A percentile compares a stretch with the other conserved stretches of the same genome.
These are phyloP conservation scores for Myiozetetes cayanensis DNA, from an alignment of 2,113 vertebrate genomes.

Conservation along the genomic window DNA sequence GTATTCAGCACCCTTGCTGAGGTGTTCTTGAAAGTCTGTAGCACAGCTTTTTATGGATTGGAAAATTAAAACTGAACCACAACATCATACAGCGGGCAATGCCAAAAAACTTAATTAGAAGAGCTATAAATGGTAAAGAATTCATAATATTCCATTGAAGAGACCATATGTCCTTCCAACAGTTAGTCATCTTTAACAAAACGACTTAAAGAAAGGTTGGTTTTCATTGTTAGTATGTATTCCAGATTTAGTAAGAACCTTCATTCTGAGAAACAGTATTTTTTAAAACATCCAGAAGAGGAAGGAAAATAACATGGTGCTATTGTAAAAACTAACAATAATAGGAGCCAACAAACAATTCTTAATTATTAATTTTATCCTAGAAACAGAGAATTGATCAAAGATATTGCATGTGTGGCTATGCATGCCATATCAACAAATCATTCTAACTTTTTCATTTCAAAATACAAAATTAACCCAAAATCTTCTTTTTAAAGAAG, in stretches of 20 bases:
- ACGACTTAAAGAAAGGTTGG: background rate
- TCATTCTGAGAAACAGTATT: background rate
- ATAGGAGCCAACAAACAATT: background rate
- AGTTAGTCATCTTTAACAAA: background rate
- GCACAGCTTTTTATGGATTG: background rate
- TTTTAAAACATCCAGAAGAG: background rate
- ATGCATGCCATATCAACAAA: background rate
- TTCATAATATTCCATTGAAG: background rate
- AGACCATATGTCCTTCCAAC: background rate
- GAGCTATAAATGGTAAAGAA: background rate
- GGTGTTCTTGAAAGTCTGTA: background rate
- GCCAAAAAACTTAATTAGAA: background rate
- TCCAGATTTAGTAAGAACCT: background rate
- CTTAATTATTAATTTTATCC: constrained; percentile 9
- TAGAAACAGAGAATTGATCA: background rate
- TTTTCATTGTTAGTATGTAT: background rate
- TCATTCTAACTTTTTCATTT: background rate
- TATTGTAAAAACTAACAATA: background rate
- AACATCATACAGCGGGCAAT: background rate
- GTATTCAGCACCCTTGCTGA: background rate
- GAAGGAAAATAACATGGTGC: background rate
- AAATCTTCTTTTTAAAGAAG: background rate
- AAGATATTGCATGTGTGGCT: background rate
- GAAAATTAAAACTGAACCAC: background rate
- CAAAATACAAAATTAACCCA: background rate